phyloP scores from a whole-genome alignment of 2,888 invertebrate species.

The Rhopalosiphum nymphaeae region DNA sequence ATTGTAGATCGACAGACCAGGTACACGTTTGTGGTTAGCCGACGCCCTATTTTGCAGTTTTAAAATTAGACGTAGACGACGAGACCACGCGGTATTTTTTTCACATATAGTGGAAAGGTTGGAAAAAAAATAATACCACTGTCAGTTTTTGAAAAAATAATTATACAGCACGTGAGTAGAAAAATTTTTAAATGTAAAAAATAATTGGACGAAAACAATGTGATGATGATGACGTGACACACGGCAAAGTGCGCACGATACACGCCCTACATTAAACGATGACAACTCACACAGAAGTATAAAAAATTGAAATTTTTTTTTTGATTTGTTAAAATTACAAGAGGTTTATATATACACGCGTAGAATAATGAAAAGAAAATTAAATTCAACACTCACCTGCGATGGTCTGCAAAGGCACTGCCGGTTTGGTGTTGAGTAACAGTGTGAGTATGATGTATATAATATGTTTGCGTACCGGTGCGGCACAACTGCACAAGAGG shows the following conservation, averaged over 20 bases:
- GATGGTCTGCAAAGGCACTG: background rate
- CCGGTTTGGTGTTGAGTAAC: background rate
- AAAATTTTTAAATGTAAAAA: background rate
- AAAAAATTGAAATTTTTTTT: background rate
- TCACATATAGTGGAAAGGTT: background rate
- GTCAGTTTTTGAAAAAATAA: background rate
- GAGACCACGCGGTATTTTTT: background rate
- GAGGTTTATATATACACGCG: background rate
- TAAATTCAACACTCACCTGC: conserved; percentile 16
- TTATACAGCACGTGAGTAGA: background rate
- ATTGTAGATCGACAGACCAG: background rate
- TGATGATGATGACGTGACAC: background rate
- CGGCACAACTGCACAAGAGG: background rate
- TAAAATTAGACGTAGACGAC: conserved; percentile 1
- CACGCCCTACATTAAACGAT: background rate
- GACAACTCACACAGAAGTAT: background rate
- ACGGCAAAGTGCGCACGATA: background rate
- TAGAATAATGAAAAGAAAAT: background rate
- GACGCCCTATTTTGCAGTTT: background rate
- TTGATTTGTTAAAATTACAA: background rate
- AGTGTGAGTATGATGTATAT: background rate
- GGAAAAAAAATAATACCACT: background rate
- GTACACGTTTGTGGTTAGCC: background rate
- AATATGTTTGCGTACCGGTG: background rate
- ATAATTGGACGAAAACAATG: background rate